These are phyloP conservation scores for Chinchilla lanigera DNA, from an alignment of 2,113 vertebrate species.

Conservation along the genomic window DNA sequence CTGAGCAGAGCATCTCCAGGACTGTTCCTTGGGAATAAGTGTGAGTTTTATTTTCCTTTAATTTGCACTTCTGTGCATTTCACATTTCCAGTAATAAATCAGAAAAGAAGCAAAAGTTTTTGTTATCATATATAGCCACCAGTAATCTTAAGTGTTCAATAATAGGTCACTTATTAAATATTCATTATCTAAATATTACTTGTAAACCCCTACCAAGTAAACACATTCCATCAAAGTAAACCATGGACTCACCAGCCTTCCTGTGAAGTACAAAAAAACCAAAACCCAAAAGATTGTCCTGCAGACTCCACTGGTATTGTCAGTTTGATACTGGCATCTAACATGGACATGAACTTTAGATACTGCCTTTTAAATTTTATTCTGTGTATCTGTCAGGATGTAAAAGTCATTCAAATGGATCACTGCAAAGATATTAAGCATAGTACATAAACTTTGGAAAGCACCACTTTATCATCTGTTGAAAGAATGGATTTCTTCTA, in stretches of 20 bases:
- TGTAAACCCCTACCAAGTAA: not conserved
- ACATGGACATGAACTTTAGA: not conserved
- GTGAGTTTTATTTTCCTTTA: not conserved
- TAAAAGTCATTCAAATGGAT: not conserved
- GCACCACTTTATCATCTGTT: slow-evolving; percentile 1
- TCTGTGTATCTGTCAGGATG: not conserved
- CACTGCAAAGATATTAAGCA: not conserved
- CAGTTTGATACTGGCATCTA: not conserved
- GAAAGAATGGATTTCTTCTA: not conserved
- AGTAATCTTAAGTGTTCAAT: not conserved
- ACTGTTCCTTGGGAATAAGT: not conserved
- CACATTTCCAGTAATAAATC: not conserved
- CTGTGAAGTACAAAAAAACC: not conserved
- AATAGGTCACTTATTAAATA: not conserved
- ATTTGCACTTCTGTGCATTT: not conserved
- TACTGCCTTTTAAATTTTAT: slow-evolving; percentile 13
- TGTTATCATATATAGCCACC: not conserved
- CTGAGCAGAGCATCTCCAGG: not conserved
- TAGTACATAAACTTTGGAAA: not conserved
- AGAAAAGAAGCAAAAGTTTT: not conserved
- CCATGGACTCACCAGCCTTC: not conserved
- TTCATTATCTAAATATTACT: not conserved
- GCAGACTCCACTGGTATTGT: not conserved
- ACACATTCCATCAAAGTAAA: not conserved
- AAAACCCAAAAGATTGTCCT: not conserved